A percentile compares a stretch with the other conserved stretches of the same genome.
phyloP scores from a whole-genome alignment of 1,140 invertebrate species.

The Drosophila miranda region DNA sequence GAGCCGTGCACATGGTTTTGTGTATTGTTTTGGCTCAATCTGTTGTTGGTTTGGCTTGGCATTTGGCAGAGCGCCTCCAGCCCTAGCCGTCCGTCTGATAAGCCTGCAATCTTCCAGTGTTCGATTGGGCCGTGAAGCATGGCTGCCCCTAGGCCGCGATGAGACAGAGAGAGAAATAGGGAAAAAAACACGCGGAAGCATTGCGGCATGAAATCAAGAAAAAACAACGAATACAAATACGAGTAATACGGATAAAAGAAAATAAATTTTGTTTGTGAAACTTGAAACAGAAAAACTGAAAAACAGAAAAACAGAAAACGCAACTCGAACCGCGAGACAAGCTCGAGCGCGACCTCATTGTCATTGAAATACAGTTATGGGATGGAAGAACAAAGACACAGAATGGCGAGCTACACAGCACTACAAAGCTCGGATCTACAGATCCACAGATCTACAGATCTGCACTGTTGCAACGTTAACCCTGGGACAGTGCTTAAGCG shows the following conservation, averaged over 20 bases:
- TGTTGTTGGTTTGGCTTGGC: too few species aligned
- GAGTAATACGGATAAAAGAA: conserved; percentile 49
- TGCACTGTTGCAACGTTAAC: conserved; percentile 17
- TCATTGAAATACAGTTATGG: conserved; percentile 75
- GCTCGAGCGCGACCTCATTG: conserved; percentile 60
- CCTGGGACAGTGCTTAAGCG: background rate
- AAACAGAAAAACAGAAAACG: conserved; percentile 29
- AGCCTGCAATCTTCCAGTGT: conserved; percentile 27
- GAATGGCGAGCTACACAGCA: conserved; percentile 31
- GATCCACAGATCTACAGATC: background rate
- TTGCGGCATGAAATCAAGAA: conserved; percentile 11
- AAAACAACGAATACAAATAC: conserved; percentile 11
- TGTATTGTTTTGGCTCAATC: conserved; percentile 20
- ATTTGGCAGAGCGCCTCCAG: conserved; percentile 1
- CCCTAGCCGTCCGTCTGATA: conserved; percentile 30
- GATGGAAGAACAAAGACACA: conserved; percentile 51
- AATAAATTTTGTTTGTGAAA: conserved; percentile 37
- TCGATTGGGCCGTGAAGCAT: conserved; percentile 7
- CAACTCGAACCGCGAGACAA: conserved; percentile 38
- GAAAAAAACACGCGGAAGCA: conserved; percentile 44
- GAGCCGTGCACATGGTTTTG: conserved; percentile 54
- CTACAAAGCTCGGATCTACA: too few species aligned
- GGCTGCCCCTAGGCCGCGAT: conserved; percentile 1
- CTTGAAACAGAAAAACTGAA: conserved; percentile 39
- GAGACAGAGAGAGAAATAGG: background rate